Conservation (phyloP, 2,888 invertebrate species). For the Incurvaria masculella region DNA sequence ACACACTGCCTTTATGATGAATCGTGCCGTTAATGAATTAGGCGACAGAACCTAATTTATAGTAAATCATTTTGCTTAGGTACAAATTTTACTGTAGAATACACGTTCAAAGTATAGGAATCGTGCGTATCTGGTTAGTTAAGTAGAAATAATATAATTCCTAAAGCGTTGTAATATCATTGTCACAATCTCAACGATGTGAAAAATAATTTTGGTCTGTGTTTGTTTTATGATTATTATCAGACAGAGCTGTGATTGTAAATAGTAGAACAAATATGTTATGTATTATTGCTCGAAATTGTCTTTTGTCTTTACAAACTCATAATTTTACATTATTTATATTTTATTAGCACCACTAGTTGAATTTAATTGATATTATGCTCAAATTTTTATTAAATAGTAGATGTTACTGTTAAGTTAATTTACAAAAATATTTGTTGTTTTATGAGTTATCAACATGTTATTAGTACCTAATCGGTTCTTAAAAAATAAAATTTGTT, state of each 20-base stretch:
- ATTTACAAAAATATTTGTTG: background rate
- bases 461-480: background rate
- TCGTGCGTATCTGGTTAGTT: too few relatives aligned
- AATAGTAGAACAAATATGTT: conserved; percentile 12
- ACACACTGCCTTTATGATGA: background rate
- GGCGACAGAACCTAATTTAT: background rate
- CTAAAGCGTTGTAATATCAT: conserved; percentile 1
- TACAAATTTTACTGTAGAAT: background rate
- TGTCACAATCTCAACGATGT: background rate
- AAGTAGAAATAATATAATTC: conserved; percentile 1
- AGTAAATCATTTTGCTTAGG: background rate
- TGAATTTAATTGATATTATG: conserved; percentile 3
- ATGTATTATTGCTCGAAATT: conserved; percentile 2
- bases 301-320: conserved; percentile 1
- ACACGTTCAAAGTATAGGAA: background rate
- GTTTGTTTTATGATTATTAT: conserved; percentile 7
- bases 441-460: background rate
- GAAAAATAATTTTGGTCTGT: background rate
- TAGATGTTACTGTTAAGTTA: conserved; percentile 1
- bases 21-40: too few relatives aligned
- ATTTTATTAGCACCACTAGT: conserved; percentile 3
- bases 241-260: conserved; percentile 18
- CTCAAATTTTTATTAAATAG: conserved; percentile 3
- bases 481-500: conserved; percentile 3
- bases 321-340: background rate